phyloP scores from a whole-genome alignment of 92 coral and sea anemone species.

The Anthopleura xanthogrammica region DNA sequence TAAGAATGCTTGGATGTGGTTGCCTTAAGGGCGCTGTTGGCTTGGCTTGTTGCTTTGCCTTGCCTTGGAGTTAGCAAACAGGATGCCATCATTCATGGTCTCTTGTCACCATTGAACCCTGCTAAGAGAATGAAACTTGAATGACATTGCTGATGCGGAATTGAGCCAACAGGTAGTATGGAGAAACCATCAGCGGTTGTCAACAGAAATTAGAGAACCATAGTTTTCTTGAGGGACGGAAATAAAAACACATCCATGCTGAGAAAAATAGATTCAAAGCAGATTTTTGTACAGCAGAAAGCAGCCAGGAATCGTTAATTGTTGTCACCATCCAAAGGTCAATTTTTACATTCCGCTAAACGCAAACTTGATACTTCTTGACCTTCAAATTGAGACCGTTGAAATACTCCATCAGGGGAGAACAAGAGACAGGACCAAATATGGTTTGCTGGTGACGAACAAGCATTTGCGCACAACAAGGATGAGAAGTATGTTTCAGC shows the following conservation, averaged over 20 bases:
- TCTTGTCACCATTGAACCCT: not conserved
- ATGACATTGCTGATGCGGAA: not conserved
- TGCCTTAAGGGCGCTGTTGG: not conserved
- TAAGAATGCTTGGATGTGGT: not conserved
- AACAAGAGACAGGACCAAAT: constrained; percentile 2
- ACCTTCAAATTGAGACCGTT: not conserved
- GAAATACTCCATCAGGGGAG: not conserved
- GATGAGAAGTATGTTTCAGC: not conserved
- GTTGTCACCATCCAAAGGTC: not conserved
- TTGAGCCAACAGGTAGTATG: not conserved
- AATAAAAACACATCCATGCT: not conserved
- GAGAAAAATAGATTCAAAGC: not conserved
- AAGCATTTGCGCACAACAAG: not conserved
- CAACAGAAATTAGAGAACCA: not conserved
- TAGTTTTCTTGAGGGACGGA: not conserved
- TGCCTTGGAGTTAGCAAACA: not conserved
- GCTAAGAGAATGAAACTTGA: not conserved
- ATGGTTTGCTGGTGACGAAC: not conserved
- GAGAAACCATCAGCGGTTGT: not conserved
- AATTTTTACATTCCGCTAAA: constrained; percentile 5
- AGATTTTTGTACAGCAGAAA: too few relatives aligned
- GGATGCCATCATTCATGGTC: not conserved
- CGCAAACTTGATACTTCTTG: constrained; percentile 2
- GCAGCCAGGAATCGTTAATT: not conserved
- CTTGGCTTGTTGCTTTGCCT: not conserved